phyloP scores from a whole-genome alignment of 2,888 invertebrate species.

The Meliscaeva auricollis region DNA sequence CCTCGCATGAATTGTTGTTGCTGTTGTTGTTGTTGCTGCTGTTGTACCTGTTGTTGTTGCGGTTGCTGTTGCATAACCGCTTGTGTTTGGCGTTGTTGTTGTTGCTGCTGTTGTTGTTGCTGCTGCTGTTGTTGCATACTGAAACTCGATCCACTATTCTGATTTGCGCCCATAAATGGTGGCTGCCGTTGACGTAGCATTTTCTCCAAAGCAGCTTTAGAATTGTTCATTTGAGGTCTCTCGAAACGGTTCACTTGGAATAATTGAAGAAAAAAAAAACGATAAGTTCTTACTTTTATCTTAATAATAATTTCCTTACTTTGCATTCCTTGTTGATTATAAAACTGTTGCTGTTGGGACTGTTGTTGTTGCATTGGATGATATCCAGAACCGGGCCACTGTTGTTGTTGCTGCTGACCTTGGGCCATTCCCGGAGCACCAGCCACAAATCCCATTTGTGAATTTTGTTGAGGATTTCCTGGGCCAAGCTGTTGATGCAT shows the following conservation, averaged over 20 bases:
- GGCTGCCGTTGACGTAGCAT: constrained; percentile 93
- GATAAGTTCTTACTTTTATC: too few relatives aligned
- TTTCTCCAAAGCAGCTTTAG: constrained; percentile 93
- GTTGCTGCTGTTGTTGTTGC: constrained; percentile 83
- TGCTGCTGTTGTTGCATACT: constrained; percentile 82
- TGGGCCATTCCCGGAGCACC: constrained; percentile 83
- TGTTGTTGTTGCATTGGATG: constrained; percentile 80
- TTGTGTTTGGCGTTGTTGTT: constrained; percentile 81
- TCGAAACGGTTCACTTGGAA: constrained; percentile 84
- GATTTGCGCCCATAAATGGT: constrained; percentile 82
- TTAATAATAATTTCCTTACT: constrained; percentile 76
- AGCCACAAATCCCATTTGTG: constrained; percentile 82
- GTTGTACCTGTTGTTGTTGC: constrained; percentile 80
- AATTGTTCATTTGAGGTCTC: constrained; percentile 87
- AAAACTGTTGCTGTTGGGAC: constrained; percentile 80
- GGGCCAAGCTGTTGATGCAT: constrained; percentile 82
- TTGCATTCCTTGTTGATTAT: constrained; percentile 83
- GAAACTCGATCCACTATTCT: constrained; percentile 79
- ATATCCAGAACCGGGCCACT: constrained; percentile 82
- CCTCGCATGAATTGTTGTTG: constrained; percentile 82
- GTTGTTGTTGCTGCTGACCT: constrained; percentile 84
- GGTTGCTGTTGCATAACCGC: constrained; percentile 81
- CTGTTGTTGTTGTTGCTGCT: constrained; percentile 79
- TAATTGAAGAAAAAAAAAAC: background rate
- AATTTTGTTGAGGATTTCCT: constrained; percentile 81